Evolutionary conservation across 2,113 vertebrate genomes (phyloP).

Genomic region (Cnemophilus loriae): DNA sequence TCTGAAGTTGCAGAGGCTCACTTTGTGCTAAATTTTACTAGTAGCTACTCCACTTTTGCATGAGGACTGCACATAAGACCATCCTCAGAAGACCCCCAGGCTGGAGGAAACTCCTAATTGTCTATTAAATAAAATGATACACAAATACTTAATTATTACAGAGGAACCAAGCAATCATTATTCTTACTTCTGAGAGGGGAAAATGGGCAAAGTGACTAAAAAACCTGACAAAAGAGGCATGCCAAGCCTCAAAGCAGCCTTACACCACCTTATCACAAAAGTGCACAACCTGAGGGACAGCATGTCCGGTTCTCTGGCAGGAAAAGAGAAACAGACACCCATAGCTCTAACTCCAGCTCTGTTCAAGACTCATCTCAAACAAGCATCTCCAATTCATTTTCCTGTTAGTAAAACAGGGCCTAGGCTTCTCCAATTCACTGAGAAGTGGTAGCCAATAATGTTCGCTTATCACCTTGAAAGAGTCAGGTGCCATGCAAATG

Average conservation of each 20-base stretch:
- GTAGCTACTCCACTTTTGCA: background rate
- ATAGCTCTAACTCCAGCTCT: background rate
- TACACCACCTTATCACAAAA: background rate
- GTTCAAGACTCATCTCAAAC: background rate
- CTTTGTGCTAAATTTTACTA: background rate
- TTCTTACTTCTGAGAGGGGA: background rate
- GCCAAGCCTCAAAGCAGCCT: background rate
- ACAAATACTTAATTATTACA: background rate
- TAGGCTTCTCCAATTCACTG: background rate
- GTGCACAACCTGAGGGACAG: fast-evolving
- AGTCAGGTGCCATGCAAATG: background rate
- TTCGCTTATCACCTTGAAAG: background rate
- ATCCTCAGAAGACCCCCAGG: background rate
- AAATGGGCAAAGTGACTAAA: background rate
- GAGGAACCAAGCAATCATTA: background rate
- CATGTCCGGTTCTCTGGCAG: background rate
- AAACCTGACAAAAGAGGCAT: background rate
- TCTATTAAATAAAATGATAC: background rate
- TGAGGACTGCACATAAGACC: background rate
- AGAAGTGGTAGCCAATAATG: background rate
- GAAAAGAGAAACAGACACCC: background rate
- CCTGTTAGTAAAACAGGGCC: background rate
- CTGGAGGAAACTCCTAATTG: background rate
- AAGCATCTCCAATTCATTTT: background rate
- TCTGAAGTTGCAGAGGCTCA: background rate